These are phyloP conservation scores for Sebastiscus albofasciatus DNA, from an alignment of 2,797 vertebrate genomes.

Conservation along the genomic window DNA sequence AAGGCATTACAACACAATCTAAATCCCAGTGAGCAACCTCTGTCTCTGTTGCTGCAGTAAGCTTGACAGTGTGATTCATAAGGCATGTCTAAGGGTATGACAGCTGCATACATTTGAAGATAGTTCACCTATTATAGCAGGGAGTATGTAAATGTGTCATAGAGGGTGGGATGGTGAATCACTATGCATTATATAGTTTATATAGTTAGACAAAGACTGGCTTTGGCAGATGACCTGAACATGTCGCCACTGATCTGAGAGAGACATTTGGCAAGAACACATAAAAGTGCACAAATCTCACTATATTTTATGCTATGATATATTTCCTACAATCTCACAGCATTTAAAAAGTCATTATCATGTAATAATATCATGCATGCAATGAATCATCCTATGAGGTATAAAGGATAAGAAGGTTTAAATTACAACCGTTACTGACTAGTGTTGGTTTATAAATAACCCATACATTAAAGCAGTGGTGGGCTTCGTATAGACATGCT, in stretches of 20 bases:
- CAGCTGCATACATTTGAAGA: conserved; percentile 36
- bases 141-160: conserved; percentile 10
- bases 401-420: background rate
- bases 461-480: background rate
- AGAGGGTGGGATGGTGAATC: background rate
- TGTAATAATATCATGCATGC: background rate
- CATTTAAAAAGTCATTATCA: background rate
- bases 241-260: background rate
- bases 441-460: background rate
- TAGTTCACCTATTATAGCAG: conserved; percentile 16
- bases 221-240: background rate
- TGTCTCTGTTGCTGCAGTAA: background rate
- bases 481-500: background rate
- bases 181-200: background rate
- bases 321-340: background rate
- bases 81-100: conserved; percentile 1
- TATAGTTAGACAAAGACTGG: background rate
- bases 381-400: background rate
- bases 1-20: conserved; percentile 12
- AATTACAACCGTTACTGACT: background rate
- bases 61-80: conserved; percentile 25
- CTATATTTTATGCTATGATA: background rate
- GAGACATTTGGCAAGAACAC: too few relatives aligned
- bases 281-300: background rate
- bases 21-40: background rate